A percentile compares a stretch with the other conserved stretches of the same genome.
Evolutionary conservation across 2,797 vertebrate genomes (phyloP).

Genomic region (Megalops cyprinoides): DNA sequence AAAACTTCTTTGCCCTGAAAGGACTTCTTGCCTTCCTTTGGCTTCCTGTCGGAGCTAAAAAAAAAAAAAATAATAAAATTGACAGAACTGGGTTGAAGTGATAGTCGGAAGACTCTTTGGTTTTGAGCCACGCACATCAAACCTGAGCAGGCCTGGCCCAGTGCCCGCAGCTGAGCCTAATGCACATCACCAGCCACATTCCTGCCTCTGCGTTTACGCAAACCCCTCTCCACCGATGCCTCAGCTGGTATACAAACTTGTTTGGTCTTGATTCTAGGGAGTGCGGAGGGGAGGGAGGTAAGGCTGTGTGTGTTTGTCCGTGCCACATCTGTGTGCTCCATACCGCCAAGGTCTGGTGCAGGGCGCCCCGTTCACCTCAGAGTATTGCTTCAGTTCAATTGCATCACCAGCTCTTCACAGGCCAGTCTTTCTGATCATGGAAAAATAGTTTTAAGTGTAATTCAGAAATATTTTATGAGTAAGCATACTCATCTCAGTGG

Average conservation of each 20-base stretch:
- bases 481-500: too few species aligned
- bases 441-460: too few species aligned
- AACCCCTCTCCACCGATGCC: background rate
- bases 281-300: background rate
- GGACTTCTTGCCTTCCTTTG: too few species aligned
- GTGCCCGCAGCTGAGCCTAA: conserved; percentile 43
- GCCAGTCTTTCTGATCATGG: background rate
- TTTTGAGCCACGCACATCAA: conserved; percentile 33
- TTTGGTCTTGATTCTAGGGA: background rate
- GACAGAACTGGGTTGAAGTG: background rate
- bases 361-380: too few species aligned
- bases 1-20: too few species aligned
- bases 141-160: conserved; percentile 35
- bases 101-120: background rate
- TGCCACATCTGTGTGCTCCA: too few species aligned
- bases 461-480: too few species aligned
- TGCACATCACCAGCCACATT: conserved; percentile 40
- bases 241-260: background rate
- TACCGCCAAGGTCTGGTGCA: too few species aligned
- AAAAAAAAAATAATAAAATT: too few species aligned
- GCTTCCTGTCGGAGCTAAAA: too few species aligned
- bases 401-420: background rate
- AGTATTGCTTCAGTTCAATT: too few species aligned
- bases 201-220: background rate
- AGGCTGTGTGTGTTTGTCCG: background rate